Conservation (phyloP, 2,113 vertebrate genomes). For the Hoplias malabaricus region DNA sequence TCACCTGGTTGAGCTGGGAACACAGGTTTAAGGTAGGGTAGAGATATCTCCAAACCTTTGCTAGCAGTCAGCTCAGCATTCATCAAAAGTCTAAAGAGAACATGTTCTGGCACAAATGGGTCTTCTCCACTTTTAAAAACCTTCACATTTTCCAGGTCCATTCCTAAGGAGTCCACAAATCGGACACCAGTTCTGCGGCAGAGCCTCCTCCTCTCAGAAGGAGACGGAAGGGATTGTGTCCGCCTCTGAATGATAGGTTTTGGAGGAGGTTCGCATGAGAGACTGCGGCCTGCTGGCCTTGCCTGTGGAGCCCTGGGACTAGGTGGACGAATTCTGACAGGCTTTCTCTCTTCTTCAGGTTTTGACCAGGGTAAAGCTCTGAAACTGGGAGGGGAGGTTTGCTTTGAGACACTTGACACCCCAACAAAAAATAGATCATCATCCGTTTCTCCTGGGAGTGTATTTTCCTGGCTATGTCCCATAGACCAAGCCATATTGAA, state of each 20-base stretch:
- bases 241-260: slow-evolving; percentile 84
- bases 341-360: slow-evolving; percentile 38
- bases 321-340: slow-evolving; percentile 59
- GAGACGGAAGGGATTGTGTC: slow-evolving; percentile 82
- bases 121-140: slow-evolving; percentile 85
- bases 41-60: slow-evolving; percentile 79
- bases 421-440: slow-evolving; percentile 48
- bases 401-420: slow-evolving; percentile 40
- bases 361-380: slow-evolving; percentile 56
- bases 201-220: slow-evolving; percentile 70
- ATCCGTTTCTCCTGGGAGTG: slow-evolving; percentile 47
- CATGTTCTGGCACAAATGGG: slow-evolving; percentile 87
- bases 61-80: slow-evolving; percentile 84
- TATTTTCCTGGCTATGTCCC: slow-evolving; percentile 47
- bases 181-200: slow-evolving; percentile 77
- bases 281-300: slow-evolving; percentile 38
- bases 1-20: slow-evolving; percentile 84
- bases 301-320: slow-evolving; percentile 45
- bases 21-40: slow-evolving; percentile 86
- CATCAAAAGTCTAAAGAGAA: slow-evolving; percentile 85
- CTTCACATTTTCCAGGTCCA: slow-evolving; percentile 88
- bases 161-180: slow-evolving; percentile 91
- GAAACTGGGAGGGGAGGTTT: slow-evolving; percentile 1
- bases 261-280: slow-evolving; percentile 78
- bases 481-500: slow-evolving; percentile 45